phyloP scores from a whole-genome alignment of 2,797 vertebrate genomes.

The Bucorvus abyssinicus region DNA sequence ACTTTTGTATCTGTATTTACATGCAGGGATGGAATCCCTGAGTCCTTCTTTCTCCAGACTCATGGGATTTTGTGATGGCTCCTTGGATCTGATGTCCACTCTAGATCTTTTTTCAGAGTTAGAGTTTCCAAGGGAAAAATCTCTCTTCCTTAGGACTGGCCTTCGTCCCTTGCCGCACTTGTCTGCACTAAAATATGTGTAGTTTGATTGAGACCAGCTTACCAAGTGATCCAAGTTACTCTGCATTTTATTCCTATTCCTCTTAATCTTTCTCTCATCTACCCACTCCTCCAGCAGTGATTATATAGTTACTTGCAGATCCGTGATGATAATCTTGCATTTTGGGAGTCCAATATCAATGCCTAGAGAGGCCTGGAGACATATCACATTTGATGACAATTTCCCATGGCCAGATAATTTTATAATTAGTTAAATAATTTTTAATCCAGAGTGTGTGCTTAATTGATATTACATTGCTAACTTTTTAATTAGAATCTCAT shows the following conservation, averaged over 20 bases:
- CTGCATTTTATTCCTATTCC: not conserved
- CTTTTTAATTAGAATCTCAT: conserved; percentile 32
- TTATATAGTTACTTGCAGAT: not conserved
- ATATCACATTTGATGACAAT: not conserved
- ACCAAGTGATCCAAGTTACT: not conserved
- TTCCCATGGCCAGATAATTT: conserved; percentile 24
- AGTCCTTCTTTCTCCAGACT: not conserved
- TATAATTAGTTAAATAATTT: conserved; percentile 34
- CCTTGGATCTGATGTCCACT: not conserved
- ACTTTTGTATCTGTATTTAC: not conserved
- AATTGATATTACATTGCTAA: not conserved
- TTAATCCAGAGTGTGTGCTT: not conserved
- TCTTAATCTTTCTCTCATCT: not conserved
- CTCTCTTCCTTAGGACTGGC: not conserved
- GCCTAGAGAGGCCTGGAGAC: not conserved
- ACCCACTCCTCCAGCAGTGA: not conserved
- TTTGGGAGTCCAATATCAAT: not conserved
- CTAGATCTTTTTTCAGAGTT: not conserved
- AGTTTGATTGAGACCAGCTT: not conserved
- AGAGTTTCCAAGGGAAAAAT: not conserved
- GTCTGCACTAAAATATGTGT: not conserved
- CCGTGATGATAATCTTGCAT: not conserved
- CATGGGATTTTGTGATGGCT: not conserved
- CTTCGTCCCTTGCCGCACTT: not conserved
- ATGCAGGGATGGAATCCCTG: not conserved